Evolutionary conservation across 2,888 invertebrate species (phyloP).

Genomic region (Nephrotoma flavescens): DNA sequence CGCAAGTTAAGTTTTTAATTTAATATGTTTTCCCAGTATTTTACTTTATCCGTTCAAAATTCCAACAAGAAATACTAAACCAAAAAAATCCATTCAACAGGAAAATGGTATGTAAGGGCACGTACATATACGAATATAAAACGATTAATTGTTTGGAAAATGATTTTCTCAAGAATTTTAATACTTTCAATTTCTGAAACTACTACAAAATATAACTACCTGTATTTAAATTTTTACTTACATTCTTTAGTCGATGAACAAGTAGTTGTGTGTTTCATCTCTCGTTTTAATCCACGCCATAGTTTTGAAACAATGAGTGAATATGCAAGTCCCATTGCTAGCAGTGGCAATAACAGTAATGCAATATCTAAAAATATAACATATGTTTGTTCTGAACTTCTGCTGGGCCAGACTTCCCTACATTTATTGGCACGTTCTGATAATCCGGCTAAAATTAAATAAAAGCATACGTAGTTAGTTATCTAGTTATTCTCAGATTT

Average conservation of each 20-base stretch:
- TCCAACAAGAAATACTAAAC: background rate
- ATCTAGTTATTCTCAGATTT: background rate
- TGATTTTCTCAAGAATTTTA: background rate
- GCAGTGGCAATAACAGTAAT: slow-evolving; percentile 47
- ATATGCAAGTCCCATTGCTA: slow-evolving; percentile 49
- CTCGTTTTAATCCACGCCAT: slow-evolving; percentile 19
- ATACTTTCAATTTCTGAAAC: background rate
- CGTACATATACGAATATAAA: background rate
- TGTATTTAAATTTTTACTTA: background rate
- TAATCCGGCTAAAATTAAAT: background rate
- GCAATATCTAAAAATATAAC: slow-evolving; percentile 2
- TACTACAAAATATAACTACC: background rate
- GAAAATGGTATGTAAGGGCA: background rate
- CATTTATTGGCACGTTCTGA: background rate
- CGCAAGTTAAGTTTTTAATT: background rate
- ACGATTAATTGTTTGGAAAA: background rate
- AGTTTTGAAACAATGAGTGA: slow-evolving; percentile 35
- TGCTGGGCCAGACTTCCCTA: background rate
- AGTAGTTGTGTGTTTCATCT: background rate
- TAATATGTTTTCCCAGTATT: background rate
- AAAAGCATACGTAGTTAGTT: background rate
- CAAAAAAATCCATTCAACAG: background rate
- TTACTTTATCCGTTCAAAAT: background rate
- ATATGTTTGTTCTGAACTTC: background rate
- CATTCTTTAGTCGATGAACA: background rate